A percentile compares a stretch with the other conserved stretches of the same genome.
Evolutionary conservation across 1,140 invertebrate species (phyloP).

Genomic region (Tetragonula clypearis): DNA sequence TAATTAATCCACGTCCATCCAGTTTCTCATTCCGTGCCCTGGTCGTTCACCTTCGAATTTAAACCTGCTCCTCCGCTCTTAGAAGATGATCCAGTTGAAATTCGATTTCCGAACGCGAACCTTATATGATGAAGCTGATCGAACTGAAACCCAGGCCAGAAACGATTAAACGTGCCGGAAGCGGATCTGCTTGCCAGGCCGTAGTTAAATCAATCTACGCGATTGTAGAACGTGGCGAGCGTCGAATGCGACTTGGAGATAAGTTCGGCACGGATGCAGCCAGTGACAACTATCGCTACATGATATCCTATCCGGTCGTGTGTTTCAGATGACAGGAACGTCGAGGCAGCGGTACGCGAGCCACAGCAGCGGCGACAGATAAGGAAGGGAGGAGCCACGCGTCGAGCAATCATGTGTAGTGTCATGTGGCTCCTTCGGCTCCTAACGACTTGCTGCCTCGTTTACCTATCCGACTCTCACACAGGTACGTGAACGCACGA

Average conservation of each 20-base stretch:
- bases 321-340: slow-evolving; percentile 76
- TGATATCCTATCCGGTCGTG: background rate
- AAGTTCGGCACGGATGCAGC: slow-evolving; percentile 15
- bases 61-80: too few species aligned
- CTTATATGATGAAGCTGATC: too few species aligned
- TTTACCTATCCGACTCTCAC: slow-evolving; percentile 73
- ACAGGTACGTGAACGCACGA: slow-evolving; percentile 69
- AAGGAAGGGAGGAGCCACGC: slow-evolving; percentile 71
- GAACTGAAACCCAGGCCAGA: too few species aligned
- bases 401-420: slow-evolving; percentile 79
- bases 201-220: background rate
- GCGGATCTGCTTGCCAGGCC: background rate
- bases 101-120: too few species aligned
- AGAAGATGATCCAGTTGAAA: too few species aligned
- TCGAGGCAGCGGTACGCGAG: slow-evolving; percentile 67
- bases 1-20: too few species aligned
- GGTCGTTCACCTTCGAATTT: too few species aligned
- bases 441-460: slow-evolving; percentile 77
- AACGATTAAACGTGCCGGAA: background rate
- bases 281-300: slow-evolving; percentile 26
- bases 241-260: slow-evolving; percentile 21
- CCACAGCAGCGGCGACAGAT: slow-evolving; percentile 75
- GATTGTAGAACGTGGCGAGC: background rate
- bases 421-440: slow-evolving; percentile 80
- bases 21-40: too few species aligned